These are phyloP conservation scores for Pagrus major DNA, from an alignment of 2,113 vertebrate genomes.

Conservation along the genomic window DNA sequence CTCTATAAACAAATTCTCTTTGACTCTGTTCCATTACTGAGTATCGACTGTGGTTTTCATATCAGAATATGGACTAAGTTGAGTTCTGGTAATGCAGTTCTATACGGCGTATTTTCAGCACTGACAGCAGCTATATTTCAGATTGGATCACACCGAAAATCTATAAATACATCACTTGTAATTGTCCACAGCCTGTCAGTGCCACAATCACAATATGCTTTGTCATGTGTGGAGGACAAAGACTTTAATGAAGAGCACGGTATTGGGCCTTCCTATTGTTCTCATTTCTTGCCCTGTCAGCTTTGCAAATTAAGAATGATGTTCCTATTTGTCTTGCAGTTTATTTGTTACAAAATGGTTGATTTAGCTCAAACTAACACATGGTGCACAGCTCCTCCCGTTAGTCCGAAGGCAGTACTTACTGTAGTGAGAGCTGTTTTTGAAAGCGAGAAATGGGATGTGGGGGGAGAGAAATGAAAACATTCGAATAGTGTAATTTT, in stretches of 20 bases:
- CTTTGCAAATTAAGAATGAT: slow-evolving; percentile 83
- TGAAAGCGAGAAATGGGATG: slow-evolving; percentile 35
- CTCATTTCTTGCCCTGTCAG: slow-evolving; percentile 81
- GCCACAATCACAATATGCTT: slow-evolving; percentile 67
- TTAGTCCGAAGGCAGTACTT: slow-evolving; percentile 50
- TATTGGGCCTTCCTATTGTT: slow-evolving; percentile 64
- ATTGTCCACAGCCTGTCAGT: slow-evolving; percentile 71
- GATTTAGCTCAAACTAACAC: slow-evolving; percentile 71
- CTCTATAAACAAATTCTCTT: slow-evolving; percentile 53
- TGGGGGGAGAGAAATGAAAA: slow-evolving; percentile 42
- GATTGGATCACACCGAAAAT: slow-evolving; percentile 59
- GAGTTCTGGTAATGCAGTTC: slow-evolving; percentile 43
- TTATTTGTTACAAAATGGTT: slow-evolving; percentile 76
- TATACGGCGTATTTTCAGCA: slow-evolving; percentile 39
- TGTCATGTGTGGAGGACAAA: slow-evolving; percentile 72
- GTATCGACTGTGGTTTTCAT: slow-evolving; percentile 39
- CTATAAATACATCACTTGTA: slow-evolving; percentile 76
- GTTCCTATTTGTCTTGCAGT: slow-evolving; percentile 74
- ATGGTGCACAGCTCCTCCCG: slow-evolving; percentile 44
- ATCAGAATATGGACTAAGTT: slow-evolving; percentile 40
- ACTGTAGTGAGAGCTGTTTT: slow-evolving; percentile 37
- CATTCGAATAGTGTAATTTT: slow-evolving; percentile 33
- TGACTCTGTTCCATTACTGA: slow-evolving; percentile 53
- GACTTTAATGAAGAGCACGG: slow-evolving; percentile 73
- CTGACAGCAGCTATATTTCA: slow-evolving; percentile 66